Base-by-base conservation (phyloP, 1,140 invertebrate genomes). In the Drosophila auraria region DNA sequence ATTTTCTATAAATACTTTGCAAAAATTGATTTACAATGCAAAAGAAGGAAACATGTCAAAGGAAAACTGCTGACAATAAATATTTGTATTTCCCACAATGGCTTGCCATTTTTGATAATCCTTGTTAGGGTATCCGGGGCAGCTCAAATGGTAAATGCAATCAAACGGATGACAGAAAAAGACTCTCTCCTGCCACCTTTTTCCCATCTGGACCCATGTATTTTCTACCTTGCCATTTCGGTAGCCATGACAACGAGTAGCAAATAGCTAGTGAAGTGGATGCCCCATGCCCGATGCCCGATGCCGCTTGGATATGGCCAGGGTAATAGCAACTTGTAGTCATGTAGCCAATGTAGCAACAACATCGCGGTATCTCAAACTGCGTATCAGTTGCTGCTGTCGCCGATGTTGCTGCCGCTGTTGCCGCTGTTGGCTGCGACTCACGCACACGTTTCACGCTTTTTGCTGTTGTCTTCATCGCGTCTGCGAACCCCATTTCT, bases 391-490 rank as follows among this genome's bases (percentile, higher is more conserved):
- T 65, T 69, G 66, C 62, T 64, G 61, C 51, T 62, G 68, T 71
- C 40, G 50, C 62, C 51, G n/a, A 65, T 66, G 81, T 40, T n/a
- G 58, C 17, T 14, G 63, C 9, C n/a, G 73, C 47, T 38, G 47
- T 61, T 40, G 44, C 27, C 62, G 45, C 7, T 60, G 73, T 47
- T 47, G 44, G 33, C 66, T 64, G 69, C 58, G 47, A 49, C 80
- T 83, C 83, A 87, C 83, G 83, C 83, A 87, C 83, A 78, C 77
- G 70, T 80, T 82, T 70, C 70, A 79, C 83, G 78, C 79, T 87
- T 78, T 72, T 71, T 78, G 71, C 75, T 89, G 71, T 77, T 86
- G 64, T 61, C 50, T 75, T 64, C 73, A 50, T 59, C 54, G 64
- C 44, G 57, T 56, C 61, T 78, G 25, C 23, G 51, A 30, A 40